Base-by-base conservation (phyloP, 2,113 vertebrate genomes). In the Emydocephalus ijimae region DNA sequence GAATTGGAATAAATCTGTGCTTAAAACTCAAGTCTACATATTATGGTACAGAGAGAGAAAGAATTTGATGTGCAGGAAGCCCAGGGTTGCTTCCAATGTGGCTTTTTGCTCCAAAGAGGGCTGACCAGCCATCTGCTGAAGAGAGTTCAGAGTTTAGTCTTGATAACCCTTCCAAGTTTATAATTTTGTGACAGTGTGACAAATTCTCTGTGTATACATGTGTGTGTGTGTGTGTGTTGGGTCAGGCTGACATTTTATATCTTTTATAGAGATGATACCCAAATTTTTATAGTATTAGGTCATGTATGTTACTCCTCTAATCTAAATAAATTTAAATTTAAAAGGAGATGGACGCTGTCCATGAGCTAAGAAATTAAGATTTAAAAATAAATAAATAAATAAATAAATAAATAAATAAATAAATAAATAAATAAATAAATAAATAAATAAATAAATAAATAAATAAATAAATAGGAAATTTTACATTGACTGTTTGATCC, bases 311-410 rank as follows among this genome's bases (percentile, higher is more conserved):
- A 93, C 43, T 95, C 48, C 69, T 95, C 64, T 95, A 45, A 57
- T 94, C 14, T 34, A 92, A 92, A 94, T 93, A 89, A 0, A 92
- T 95, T 90, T 94, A 88, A 94, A 96, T 24, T 23, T 91, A n/a
- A 94, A 92, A 87, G 93, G 9, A 0, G 0, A 0, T 48, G 88
- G 24, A 48, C 88, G 81, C 3, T 12, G 57, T 92, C 91, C 89
- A 96, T 59, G 93, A 91, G 86, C 89, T 94, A 92, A 69, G 54
- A 96, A 95, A 39, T 23, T 34, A 94, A 94, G 69, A 92, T 92
- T 57, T 39, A 39, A 39, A 39, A 39, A 39, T 39, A 39, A 39
- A 39, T 39, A 39, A 39, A 39, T 39, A 39, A 39, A 39, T 39
- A 39, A 39, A 39, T 39, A 39, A 39, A 39, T 39, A 39, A 39